These are phyloP conservation scores for Columbina picui DNA, from an alignment of 2,113 vertebrate species.

Conservation along the genomic window DNA sequence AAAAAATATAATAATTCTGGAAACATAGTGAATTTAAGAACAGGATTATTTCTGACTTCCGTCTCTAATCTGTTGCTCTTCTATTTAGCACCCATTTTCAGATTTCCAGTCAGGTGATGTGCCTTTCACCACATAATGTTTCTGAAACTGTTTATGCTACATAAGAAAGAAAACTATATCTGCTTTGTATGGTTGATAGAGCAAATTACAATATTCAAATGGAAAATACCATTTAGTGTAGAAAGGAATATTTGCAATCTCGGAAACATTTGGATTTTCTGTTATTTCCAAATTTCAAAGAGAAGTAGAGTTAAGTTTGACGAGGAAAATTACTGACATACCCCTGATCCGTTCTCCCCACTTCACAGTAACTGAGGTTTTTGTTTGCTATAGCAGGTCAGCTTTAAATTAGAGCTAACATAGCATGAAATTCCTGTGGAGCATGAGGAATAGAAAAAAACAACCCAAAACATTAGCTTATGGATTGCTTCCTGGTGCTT, in stretches of 20 bases:
- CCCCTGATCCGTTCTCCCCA: neutral
- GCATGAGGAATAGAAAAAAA: neutral
- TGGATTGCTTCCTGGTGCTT: neutral
- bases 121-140: neutral
- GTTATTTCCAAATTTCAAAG: constrained; percentile 4
- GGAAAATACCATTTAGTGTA: neutral
- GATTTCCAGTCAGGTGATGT: neutral
- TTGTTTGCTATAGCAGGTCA: neutral
- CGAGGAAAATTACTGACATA: neutral
- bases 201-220: neutral
- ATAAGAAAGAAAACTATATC: neutral
- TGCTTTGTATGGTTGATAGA: neutral
- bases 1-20: neutral
- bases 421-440: neutral
- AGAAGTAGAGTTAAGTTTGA: neutral
- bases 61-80: neutral
- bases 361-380: neutral
- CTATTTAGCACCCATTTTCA: neutral
- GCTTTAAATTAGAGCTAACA: constrained; percentile 12
- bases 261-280: neutral
- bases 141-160: neutral
- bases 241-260: neutral
- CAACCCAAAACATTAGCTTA: neutral
- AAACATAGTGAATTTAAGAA: neutral
- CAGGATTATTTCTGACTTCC: neutral